Base-by-base conservation (phyloP, 1,140 invertebrate species). In the Drosophila santomea region DNA sequence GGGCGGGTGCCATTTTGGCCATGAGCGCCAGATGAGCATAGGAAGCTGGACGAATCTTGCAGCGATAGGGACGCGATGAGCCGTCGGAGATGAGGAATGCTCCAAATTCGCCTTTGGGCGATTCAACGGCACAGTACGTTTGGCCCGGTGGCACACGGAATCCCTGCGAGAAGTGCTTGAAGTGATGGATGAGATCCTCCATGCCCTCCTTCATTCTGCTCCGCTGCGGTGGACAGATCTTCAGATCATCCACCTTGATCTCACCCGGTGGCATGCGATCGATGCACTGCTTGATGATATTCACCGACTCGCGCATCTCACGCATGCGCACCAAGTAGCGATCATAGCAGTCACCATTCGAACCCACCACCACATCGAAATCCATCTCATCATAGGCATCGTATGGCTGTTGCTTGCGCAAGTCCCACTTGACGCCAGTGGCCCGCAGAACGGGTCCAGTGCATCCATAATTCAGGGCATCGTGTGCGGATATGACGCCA, bases 171-270 rank as follows among this genome's bases (percentile, higher is more conserved):
- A 95, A 97, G 61, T 97, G 93, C 92, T 97, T 98, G 85, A 98
- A 98, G 83, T 98, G 97, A 92, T 98, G 97, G 80, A 98, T 98
- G 14, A 98, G 90, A 14, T 96, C 94, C 92, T 98, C 97, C 97
- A 98, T 98, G 8, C 96, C 96, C 20, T 94, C 94, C 94, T 98
- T 98, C 97, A 98, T 98, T 93, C 97, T 96, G 7, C 92, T 92
- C 71, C 97, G 92, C 39, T 92, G 94, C 8, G 97, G 97, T 2
- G 97, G 95, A 10, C 93, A 93, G 39, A 98, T 93, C 93, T 98
- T 98, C 38, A 95, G 93, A 92, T 98, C 97, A 90, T 98, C 97
- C 1, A 95, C 94, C 92, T 95, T 96, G 23, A 98, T 93, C 89
- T 97, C 96, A 2, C 97, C 97, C 47, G 92, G 76, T 1, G 97